These are phyloP conservation scores for Ischnura elegans DNA, from an alignment of 2,888 invertebrate genomes.

Conservation along the genomic window DNA sequence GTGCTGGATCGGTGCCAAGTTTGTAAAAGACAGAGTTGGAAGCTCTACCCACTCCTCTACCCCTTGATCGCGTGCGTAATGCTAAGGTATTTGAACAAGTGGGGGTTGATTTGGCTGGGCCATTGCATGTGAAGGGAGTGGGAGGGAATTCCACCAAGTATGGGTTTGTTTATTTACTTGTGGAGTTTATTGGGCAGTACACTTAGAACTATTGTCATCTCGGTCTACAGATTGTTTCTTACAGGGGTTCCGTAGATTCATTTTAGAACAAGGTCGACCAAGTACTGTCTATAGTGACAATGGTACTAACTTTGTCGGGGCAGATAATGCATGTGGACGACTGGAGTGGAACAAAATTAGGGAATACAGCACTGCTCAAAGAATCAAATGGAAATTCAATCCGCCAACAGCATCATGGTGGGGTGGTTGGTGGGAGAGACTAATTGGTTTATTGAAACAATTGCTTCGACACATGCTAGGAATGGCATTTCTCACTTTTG, in stretches of 20 bases:
- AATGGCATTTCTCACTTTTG: background rate
- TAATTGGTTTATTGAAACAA: background rate
- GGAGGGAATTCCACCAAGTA: background rate
- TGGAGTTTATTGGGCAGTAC: background rate
- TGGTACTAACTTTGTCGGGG: background rate
- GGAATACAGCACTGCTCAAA: background rate
- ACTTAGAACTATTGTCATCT: background rate
- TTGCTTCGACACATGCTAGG: background rate
- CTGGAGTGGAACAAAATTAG: background rate
- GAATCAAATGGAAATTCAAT: background rate
- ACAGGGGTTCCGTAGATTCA: background rate
- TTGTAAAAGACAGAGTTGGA: conserved; percentile 1
- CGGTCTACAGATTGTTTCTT: background rate
- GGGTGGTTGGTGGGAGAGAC: background rate
- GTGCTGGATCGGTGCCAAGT: background rate
- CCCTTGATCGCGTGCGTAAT: background rate
- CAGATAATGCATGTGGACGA: background rate
- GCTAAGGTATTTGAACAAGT: background rate
- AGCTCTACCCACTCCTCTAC: background rate
- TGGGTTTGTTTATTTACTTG: background rate
- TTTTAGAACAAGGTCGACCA: background rate
- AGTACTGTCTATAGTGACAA: background rate
- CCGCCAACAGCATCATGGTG: background rate
- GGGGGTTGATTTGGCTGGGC: background rate
- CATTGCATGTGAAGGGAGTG: background rate